Conservation (phyloP, 2,797 vertebrate genomes). For the Simalia tracyae region DNA sequence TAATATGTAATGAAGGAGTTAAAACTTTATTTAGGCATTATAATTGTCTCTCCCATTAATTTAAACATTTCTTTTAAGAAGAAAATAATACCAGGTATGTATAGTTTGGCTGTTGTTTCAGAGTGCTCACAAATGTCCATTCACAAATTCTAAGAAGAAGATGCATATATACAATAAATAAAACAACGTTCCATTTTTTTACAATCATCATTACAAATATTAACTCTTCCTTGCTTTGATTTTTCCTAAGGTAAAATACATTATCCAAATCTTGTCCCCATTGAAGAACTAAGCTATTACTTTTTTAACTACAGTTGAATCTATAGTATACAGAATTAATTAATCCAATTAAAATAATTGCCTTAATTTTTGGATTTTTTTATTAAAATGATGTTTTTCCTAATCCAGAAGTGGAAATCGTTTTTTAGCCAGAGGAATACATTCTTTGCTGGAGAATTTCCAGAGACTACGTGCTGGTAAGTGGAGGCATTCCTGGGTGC, state of each 20-base stretch:
- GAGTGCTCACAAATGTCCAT: not conserved
- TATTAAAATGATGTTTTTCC: not conserved
- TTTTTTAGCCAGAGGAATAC: not conserved
- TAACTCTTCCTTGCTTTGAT: not conserved
- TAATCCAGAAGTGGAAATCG: not conserved
- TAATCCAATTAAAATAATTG: not conserved
- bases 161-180: not conserved
- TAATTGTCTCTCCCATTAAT: conserved; percentile 21
- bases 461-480: not conserved
- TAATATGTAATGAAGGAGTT: not conserved
- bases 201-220: not conserved
- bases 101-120: not conserved
- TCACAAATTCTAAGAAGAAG: conserved; percentile 33
- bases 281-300: not conserved
- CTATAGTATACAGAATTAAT: not conserved
- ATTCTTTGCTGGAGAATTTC: not conserved
- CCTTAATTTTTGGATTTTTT: not conserved
- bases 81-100: not conserved
- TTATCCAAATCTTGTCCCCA: not conserved
- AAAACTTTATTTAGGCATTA: not conserved
- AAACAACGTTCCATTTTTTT: not conserved
- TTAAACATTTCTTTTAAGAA: not conserved
- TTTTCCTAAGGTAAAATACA: not conserved
- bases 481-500: not conserved
- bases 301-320: not conserved